Base-by-base conservation (phyloP, 2,888 invertebrate genomes). In the Pseudococcus viburni region DNA sequence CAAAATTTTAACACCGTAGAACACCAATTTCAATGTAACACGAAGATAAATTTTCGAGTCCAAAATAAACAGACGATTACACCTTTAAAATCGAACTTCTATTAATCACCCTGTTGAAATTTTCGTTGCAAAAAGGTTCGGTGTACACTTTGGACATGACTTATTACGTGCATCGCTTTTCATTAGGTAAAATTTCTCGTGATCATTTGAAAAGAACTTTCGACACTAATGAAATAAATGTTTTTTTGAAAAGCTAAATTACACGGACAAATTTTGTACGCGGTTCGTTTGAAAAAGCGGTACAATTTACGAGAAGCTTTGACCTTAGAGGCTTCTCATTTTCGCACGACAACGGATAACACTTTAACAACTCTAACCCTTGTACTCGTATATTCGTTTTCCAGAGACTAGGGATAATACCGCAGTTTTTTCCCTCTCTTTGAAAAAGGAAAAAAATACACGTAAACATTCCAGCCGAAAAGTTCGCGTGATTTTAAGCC, bases 221-320 rank as follows among this genome's bases (percentile, higher is more conserved):
- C n/a, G 19, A 17, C 19, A 9, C 64, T 19, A 64, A 64, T 68
- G 68, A 26, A 19, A 68, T 26, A 68, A 68, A 68, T 68, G 68
- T 26, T 68, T 26, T 26, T n/a, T 26, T 26, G 68, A 55, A 68
- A 26, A 68, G 22, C 26, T 68, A n/a, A 55, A 55, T 68, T 26
- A 68, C 68, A 68, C 19, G 22, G 68, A 26, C 26, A 26, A 68
- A 26, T 68, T 68, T 19, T 12, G 11, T 26, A 68, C 7, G 68
- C 68, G 68, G 68, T 68, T 68, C 22, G 22, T 68, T 68, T 68
- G 68, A 68, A 68, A 68, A 51, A 11, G 55, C n/a, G 68, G 64
- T 64, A 64, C 68, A 22, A 68, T 55, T 55, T n/a, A 55, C 55
- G 7, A 68, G 68, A 68, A 1, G 68, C 68, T 68, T 68, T 68